Base-by-base conservation (phyloP, 2,113 vertebrate species). In the Chitala chitala region DNA sequence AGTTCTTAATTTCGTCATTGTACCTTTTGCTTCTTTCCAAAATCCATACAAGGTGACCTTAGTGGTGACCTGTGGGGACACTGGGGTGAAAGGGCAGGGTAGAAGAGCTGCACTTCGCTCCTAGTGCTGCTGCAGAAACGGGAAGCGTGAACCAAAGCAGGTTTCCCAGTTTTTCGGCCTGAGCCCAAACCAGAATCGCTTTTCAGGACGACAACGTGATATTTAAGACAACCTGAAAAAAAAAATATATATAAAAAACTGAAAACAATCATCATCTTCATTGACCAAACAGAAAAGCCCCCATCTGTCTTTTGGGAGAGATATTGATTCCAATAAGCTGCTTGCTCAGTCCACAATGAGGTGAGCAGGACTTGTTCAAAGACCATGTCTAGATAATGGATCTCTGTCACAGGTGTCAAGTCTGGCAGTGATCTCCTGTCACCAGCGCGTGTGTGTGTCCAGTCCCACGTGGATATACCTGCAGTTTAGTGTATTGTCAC, bases 281-380 rank as follows among this genome's bases (percentile, higher is more conserved):
- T 87, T 85, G 85, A 87, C 86, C 83, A 71, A 55, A 64, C 77
- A 40, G 73, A 78, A 79, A 69, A 85, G 82, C 79, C 77, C 81
- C 80, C 77, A 78, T 87, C 85, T 81, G 83, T 87, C 83, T 72
- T 59, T 55, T 73, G 76, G 71, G 70, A 75, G 84, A 88, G 78
- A 83, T 89, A 91, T 89, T 86, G 87, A 88, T 90, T 87, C 88
- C 84, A 26, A 88, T 88, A 84, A 87, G 77, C 74, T 71, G 72
- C 65, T 70, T 24, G 78, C 55, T 44, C 20, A 51, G 26, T 36
- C 26, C 24, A 44, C 73, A 42, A 75, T 59, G 78, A 72, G 74
- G 72, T 66, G 76, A 71, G 77, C 76, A 38, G 54, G 69, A 71
- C 77, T 61, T 20, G 59, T 76, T 79, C 64, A 59, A 76, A 76